Percentiles rank a stretch among this genome's conserved stretches.
These are phyloP conservation scores for Delphinapterus leucas DNA, from an alignment of 2,113 vertebrate genomes.

Conservation along the genomic window DNA sequence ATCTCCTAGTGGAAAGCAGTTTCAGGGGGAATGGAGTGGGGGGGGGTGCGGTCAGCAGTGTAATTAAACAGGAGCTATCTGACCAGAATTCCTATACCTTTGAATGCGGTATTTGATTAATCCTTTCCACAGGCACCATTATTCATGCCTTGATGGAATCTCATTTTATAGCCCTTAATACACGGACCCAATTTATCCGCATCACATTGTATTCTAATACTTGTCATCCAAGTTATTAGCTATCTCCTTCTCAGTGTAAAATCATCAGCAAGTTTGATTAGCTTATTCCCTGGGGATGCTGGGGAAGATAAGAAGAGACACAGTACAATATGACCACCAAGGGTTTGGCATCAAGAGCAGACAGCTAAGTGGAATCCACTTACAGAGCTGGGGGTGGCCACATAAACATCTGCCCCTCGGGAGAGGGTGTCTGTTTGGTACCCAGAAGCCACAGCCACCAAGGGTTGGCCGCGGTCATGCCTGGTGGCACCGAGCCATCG, in stretches of 20 bases:
- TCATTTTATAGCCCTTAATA: constrained; percentile 71
- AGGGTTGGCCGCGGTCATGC: neutral
- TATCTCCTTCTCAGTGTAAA: constrained; percentile 69
- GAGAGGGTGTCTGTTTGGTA: neutral
- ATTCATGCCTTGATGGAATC: constrained; percentile 48
- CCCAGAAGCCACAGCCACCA: neutral
- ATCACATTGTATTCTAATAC: constrained; percentile 77
- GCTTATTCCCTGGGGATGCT: constrained; percentile 46
- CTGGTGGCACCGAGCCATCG: neutral
- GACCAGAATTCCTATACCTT: constrained; percentile 62
- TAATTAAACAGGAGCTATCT: constrained; percentile 70
- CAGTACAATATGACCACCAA: neutral
- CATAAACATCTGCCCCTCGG: accelerated
- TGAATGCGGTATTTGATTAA: constrained; percentile 70
- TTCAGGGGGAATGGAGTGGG: neutral
- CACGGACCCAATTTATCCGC: constrained; percentile 73
- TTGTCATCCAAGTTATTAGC: constrained; percentile 75
- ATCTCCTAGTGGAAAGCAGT: constrained; percentile 52
- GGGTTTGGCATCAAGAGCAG: neutral
- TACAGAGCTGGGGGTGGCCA: neutral
- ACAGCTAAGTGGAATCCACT: neutral
- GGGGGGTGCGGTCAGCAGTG: constrained; percentile 17
- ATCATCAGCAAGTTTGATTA: constrained; percentile 73
- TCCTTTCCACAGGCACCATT: constrained; percentile 69
- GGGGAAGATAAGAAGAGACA: constrained; percentile 35